phyloP scores from a whole-genome alignment of 2,113 vertebrate species.

The Mugil cephalus region DNA sequence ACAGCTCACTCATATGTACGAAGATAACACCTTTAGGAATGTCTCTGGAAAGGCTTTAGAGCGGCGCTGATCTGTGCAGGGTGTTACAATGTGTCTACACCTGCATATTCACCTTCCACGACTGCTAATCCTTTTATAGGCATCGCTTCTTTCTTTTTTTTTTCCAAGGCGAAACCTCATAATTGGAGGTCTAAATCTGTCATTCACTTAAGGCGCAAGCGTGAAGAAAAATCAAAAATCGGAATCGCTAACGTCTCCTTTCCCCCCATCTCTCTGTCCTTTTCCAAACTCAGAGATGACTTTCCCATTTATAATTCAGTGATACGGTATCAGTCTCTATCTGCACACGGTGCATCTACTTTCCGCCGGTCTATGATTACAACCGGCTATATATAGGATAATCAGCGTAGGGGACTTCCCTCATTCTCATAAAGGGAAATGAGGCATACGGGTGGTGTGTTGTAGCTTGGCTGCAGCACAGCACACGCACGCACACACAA shows the following conservation, averaged over 20 bases:
- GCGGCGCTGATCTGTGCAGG: conserved; percentile 7
- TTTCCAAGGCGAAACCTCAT: conserved; percentile 10
- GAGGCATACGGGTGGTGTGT: conserved; percentile 86
- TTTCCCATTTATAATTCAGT: conserved; percentile 82
- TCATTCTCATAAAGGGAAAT: conserved; percentile 87
- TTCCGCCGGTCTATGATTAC: conserved; percentile 85
- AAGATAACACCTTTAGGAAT: conserved; percentile 64
- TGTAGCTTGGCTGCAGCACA: conserved; percentile 39
- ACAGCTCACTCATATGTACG: conserved; percentile 73
- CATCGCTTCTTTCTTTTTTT: neutral
- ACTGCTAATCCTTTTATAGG: neutral
- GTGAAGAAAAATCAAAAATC: neutral
- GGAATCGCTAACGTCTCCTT: conserved; percentile 1
- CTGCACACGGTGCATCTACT: conserved; percentile 72
- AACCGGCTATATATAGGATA: conserved; percentile 88
- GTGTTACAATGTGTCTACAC: conserved; percentile 6
- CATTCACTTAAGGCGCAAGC: neutral
- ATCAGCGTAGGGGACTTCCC: conserved; percentile 89
- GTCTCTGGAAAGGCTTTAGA: conserved; percentile 36
- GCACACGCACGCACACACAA: conserved; percentile 74
- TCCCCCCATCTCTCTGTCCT: neutral
- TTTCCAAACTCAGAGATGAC: conserved; percentile 49
- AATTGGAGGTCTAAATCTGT: neutral
- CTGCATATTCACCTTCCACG: conserved; percentile 13
- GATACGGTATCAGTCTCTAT: conserved; percentile 35